Base-by-base conservation (phyloP, 2,113 vertebrate genomes). In the Odocoileus virginianus region DNA sequence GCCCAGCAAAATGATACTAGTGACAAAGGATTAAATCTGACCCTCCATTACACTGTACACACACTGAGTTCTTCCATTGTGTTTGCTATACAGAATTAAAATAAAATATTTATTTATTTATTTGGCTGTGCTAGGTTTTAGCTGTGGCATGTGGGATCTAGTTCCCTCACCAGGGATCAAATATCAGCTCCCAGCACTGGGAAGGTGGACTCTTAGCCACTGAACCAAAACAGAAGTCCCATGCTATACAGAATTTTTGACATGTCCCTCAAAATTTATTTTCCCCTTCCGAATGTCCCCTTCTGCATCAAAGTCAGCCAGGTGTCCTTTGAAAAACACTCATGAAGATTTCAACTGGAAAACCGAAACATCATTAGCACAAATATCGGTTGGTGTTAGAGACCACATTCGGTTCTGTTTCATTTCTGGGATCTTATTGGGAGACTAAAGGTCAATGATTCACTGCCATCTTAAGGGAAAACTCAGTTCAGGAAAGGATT, bases 1-100 rank as follows among this genome's bases (percentile, higher is more conserved):
- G 97, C 79, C 94, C 98, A 97, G 94, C 94, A 97, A 98, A 98
- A 98, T 98, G 52, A 98, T 94, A 94, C 95, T 91, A 97, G 97
- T 96, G 95, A 95, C 92, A 47, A 94, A 94, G 93, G 91, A 98
- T 97, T 96, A 97, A 95, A 93, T 94, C 83, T 50, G 97, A 98
- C 74, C n/a, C 47, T 98, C 91, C 94, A 88, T 93, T 95, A 87
- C 52, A 67, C 25, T 33, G 79, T 82, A 95, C 96, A 71, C 21
- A 0, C 92, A 93, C 7, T 15, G 94, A 92, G 64, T 91, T 97
- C 97, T 54, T 94, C 21, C 23, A 11, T 45, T 96, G 83, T 94
- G 40, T 82, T 95, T 96, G 27, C 16, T 28, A 2, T 54, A 55
- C n/a, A 93, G 83, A 87, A n/a, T 87, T 96, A 43, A 76, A 76